phyloP scores from a whole-genome alignment of 2,797 vertebrate species.

The Schizopygopsis malacanthus region DNA sequence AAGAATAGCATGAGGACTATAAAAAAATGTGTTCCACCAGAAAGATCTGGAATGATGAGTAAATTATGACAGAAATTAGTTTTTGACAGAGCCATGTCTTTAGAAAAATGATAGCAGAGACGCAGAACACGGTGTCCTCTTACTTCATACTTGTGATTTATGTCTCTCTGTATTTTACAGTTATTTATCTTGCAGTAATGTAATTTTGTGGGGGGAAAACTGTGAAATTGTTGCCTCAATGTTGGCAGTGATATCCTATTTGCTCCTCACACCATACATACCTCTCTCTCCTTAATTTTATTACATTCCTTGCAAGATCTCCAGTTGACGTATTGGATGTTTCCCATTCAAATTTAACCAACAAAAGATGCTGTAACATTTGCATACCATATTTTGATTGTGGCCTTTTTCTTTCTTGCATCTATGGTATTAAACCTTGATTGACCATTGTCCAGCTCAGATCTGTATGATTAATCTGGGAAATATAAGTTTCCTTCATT shows the following conservation, averaged over 20 bases:
- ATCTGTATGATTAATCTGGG: not conserved
- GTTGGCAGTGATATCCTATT: not conserved
- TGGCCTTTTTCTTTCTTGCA: not conserved
- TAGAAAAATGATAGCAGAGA: not conserved
- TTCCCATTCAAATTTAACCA: not conserved
- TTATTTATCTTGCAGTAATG: not conserved
- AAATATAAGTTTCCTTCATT: not conserved
- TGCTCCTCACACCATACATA: not conserved
- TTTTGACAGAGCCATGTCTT: not conserved
- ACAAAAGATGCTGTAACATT: not conserved
- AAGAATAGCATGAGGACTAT: not conserved
- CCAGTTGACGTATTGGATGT: no score
- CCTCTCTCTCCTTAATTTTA: not conserved
- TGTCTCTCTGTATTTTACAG: not conserved
- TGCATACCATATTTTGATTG: not conserved
- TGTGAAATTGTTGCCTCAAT: not conserved
- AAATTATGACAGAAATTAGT: not conserved
- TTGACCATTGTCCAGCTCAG: no score
- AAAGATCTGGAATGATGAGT: not conserved
- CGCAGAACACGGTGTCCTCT: not conserved
- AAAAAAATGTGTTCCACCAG: not conserved
- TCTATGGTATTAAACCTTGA: not conserved
- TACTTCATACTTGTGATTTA: not conserved
- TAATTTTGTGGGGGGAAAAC: not conserved
- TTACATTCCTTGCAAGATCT: not conserved